These are phyloP conservation scores for Blastobasis adustella DNA, from an alignment of 2,888 invertebrate genomes.

Conservation along the genomic window DNA sequence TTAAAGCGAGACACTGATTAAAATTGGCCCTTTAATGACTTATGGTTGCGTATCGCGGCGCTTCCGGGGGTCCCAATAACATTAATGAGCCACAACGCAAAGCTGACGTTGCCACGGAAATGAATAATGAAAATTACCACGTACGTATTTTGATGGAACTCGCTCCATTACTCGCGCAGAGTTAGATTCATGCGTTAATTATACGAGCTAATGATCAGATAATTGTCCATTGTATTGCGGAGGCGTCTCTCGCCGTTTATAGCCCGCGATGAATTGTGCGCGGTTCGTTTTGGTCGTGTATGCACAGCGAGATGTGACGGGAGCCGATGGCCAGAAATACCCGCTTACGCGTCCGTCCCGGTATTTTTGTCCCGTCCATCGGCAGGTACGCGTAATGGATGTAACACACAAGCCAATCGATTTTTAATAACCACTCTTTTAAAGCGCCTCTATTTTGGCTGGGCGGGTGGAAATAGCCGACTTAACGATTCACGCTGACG, in stretches of 20 bases:
- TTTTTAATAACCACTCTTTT: conserved; percentile 22
- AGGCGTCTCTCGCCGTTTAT: conserved; percentile 17
- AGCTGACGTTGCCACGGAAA: no score
- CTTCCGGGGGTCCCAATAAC: no score
- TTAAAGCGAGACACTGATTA: no score
- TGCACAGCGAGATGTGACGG: conserved; percentile 21
- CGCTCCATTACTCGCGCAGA: background rate
- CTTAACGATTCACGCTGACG: no score
- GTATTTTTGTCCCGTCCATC: conserved; percentile 51
- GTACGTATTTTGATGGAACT: background rate
- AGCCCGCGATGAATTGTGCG: conserved; percentile 22
- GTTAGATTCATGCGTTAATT: conserved; percentile 17
- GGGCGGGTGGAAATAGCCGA: no score
- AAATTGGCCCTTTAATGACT: no score
- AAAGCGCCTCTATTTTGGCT: conserved; percentile 14
- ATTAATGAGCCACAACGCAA: no score
- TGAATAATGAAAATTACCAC: background rate
- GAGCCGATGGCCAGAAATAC: conserved; percentile 39
- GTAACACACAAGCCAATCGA: conserved; percentile 28
- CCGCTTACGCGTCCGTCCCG: conserved; percentile 25
- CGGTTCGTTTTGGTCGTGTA: conserved; percentile 21
- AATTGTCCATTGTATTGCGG: conserved; percentile 21
- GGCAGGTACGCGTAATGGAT: conserved; percentile 46
- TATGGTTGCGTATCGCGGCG: no score
- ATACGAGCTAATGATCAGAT: conserved; percentile 24